Percentiles rank a stretch among this genome's conserved stretches.
phyloP scores from a whole-genome alignment of 2,797 vertebrate genomes.

The Tadarida brasiliensis region DNA sequence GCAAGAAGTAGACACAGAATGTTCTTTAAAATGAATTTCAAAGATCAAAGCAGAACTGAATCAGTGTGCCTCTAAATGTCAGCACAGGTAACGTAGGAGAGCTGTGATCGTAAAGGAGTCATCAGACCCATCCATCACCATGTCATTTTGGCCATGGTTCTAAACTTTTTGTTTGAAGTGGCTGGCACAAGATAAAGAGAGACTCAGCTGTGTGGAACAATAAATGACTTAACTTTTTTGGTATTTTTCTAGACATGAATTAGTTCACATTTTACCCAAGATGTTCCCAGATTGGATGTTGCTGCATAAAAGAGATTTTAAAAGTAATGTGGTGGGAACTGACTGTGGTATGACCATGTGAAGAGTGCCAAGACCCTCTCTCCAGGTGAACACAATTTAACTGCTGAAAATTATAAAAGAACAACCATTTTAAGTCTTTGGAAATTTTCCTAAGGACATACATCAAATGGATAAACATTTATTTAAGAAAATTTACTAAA shows the following conservation, averaged over 20 bases:
- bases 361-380: not conserved
- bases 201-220: slow-evolving; percentile 39
- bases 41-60: slow-evolving; percentile 71
- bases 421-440: slow-evolving; percentile 18
- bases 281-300: slow-evolving; percentile 49
- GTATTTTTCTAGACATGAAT: slow-evolving; percentile 58
- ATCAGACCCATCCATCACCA: slow-evolving; percentile 32
- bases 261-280: slow-evolving; percentile 63
- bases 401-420: slow-evolving; percentile 38
- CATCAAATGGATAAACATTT: not conserved
- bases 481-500: slow-evolving; percentile 24
- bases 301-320: slow-evolving; percentile 45
- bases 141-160: slow-evolving; percentile 66
- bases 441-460: not conserved
- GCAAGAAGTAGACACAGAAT: slow-evolving; percentile 47
- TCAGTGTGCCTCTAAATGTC: slow-evolving; percentile 39
- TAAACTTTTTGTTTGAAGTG: slow-evolving; percentile 74
- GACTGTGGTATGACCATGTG: not conserved
- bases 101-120: slow-evolving; percentile 45
- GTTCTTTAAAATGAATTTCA: slow-evolving; percentile 62
- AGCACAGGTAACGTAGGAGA: slow-evolving; percentile 63
- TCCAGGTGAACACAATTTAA: not conserved
- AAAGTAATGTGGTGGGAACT: not conserved
- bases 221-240: slow-evolving; percentile 69
- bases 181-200: slow-evolving; percentile 72